These are phyloP conservation scores for Apodemia zela DNA, from an alignment of 2,888 invertebrate genomes.

Conservation along the genomic window DNA sequence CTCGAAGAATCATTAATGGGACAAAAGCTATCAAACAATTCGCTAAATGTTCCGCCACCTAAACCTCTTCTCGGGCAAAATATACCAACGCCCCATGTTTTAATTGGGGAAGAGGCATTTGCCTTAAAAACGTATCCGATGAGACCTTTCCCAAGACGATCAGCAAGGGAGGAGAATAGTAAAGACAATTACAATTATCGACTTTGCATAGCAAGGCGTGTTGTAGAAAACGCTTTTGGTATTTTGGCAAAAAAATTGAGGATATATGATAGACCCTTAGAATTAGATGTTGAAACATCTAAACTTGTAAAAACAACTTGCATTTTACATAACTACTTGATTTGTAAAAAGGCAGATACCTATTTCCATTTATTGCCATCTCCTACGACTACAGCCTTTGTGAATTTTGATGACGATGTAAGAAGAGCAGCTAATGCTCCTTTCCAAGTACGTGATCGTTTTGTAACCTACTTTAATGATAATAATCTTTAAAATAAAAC, in stretches of 20 bases:
- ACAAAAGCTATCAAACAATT: too few species aligned
- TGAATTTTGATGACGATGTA: conserved; percentile 15
- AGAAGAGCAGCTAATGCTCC: conserved; percentile 15
- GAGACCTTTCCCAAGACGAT: conserved; percentile 21
- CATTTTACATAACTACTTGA: conserved; percentile 21
- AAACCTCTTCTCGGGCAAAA: conserved; percentile 21
- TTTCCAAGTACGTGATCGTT: conserved; percentile 15
- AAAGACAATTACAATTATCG: conserved; percentile 20
- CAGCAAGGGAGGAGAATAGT: conserved; percentile 19
- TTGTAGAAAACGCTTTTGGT: conserved; percentile 22
- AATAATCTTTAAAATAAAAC: conserved; percentile 10
- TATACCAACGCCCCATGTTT: conserved; percentile 1
- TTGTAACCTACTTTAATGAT: conserved; percentile 12
- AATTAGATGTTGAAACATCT: conserved; percentile 5
- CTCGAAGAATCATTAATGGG: too few species aligned
- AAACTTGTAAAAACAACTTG: conserved; percentile 13
- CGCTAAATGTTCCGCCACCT: not conserved
- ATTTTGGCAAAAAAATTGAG: conserved; percentile 22
- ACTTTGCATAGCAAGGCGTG: conserved; percentile 19
- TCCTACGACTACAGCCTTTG: conserved; percentile 12
- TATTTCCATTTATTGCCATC: conserved; percentile 22
- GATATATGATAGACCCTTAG: conserved; percentile 20
- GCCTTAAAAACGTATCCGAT: conserved; percentile 21
- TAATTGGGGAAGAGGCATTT: conserved; percentile 20
- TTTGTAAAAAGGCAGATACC: conserved; percentile 5